Percentiles rank a stretch among this genome's conserved stretches.
These are phyloP conservation scores for Sebastes vulpes DNA, from an alignment of 2,797 vertebrate species.

Conservation along the genomic window DNA sequence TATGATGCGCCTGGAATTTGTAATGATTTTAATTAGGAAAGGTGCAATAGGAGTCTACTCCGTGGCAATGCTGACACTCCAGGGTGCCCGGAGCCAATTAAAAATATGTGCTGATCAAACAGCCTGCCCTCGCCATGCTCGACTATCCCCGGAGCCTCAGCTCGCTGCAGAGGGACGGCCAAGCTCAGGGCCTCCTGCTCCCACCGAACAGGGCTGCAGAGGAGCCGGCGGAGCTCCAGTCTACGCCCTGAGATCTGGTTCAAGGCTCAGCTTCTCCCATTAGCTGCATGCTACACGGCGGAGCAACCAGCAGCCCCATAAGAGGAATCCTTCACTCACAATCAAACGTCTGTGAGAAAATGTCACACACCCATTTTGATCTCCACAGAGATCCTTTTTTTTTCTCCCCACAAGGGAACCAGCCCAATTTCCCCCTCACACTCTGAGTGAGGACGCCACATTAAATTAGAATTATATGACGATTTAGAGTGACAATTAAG, in stretches of 20 bases:
- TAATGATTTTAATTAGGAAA: conserved; percentile 87
- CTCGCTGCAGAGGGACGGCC: conserved; percentile 67
- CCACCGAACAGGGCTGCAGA: conserved; percentile 49
- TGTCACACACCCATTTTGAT: conserved; percentile 60
- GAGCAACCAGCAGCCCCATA: conserved; percentile 21
- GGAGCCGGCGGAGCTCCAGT: conserved; percentile 24
- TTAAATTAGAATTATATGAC: conserved; percentile 62
- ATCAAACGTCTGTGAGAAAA: conserved; percentile 72
- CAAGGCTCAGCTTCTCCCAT: conserved; percentile 61
- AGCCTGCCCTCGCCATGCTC: conserved; percentile 73
- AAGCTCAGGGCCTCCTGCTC: conserved; percentile 72
- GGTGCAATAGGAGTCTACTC: conserved; percentile 78
- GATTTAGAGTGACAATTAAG: conserved; percentile 67
- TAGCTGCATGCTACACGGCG: conserved; percentile 15
- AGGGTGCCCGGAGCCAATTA: conserved; percentile 86
- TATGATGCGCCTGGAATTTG: conserved; percentile 83
- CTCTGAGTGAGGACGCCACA: conserved; percentile 33
- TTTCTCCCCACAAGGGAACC: conserved; percentile 38
- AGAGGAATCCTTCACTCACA: conserved; percentile 57
- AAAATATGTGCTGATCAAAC: conserved; percentile 88
- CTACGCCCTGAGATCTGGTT: conserved; percentile 37
- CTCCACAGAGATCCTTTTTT: conserved; percentile 49
- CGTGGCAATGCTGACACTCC: conserved; percentile 77
- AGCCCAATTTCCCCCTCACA: conserved; percentile 44
- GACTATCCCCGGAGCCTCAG: conserved; percentile 57